A percentile compares a stretch with the other conserved stretches of the same genome.
Conservation (phyloP, 2,797 vertebrate species). For the Apodemus agrarius region DNA sequence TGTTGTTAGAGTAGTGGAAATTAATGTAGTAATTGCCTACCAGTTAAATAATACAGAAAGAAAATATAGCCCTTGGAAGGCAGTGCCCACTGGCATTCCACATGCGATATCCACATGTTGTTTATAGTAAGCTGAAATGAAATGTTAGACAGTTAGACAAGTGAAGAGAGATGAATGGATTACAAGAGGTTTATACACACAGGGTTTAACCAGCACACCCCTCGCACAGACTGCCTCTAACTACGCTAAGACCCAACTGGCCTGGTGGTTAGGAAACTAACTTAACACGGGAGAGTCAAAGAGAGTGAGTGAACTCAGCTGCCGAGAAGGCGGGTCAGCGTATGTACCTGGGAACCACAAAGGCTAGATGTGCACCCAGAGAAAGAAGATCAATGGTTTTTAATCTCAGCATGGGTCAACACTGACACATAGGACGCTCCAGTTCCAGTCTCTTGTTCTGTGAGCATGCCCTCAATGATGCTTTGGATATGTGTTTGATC, state of each 20-base stretch:
- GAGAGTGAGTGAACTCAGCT: background rate
- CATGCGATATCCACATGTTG: slow-evolving; percentile 69
- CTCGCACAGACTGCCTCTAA: background rate
- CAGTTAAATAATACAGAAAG: slow-evolving; percentile 56
- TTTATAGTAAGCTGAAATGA: slow-evolving; percentile 76
- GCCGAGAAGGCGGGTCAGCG: background rate
- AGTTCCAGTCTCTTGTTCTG: background rate
- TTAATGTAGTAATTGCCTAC: slow-evolving; percentile 30
- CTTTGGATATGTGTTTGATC: background rate
- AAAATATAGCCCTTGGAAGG: slow-evolving; percentile 59
- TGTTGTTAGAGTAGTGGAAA: slow-evolving; percentile 60
- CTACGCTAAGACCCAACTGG: background rate
- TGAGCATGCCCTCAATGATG: background rate
- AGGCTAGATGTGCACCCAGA: background rate
- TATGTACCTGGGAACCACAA: background rate
- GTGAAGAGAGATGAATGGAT: slow-evolving; percentile 65
- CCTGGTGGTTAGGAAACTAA: background rate
- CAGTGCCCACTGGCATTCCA: slow-evolving; percentile 55
- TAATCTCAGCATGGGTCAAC: background rate
- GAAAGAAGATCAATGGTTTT: background rate
- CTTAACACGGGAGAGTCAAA: background rate
- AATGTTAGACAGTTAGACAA: slow-evolving; percentile 78
- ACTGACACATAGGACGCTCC: background rate
- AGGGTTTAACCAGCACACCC: background rate
- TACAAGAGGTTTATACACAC: slow-evolving; percentile 33